Evolutionary conservation across 2,113 vertebrate genomes (phyloP), one percentile per base, ranked within the genome.

Genomic region (Limnothrissa miodon): DNA sequence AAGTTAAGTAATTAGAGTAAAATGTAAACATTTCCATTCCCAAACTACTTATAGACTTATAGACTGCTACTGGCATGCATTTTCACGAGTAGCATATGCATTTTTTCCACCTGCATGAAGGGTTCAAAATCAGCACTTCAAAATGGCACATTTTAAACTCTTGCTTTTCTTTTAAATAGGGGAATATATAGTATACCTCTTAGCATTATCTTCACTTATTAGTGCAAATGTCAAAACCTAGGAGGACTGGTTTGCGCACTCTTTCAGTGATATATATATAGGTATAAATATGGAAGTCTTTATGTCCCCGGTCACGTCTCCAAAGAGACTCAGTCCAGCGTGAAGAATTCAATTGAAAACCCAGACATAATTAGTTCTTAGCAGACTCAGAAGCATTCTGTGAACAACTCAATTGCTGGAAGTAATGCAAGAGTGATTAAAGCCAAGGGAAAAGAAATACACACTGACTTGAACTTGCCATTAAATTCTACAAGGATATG

Each of bases 1-100:
- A 90, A 92, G 89, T 89, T 90, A 92, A 89, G 87, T 91, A 90
- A 93, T 93, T 91, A 89, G 89, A 86, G 81, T 39, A 85, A 89
- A 82, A 90, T 92, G 87, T 56, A 93, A 93, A 93, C 91, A 91
- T 86, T 88, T 91, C 88, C 90, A 84, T 86, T 89, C 84, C 83
- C 84, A 88, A 62, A 83, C 82, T 33, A 33, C 29, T 17, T 39
- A 9, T 44, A 13, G 29, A n/a, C n/a, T n/a, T n/a, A n/a, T 83
- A 13, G 29, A 3, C 85, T 56, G 87, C 83, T 85, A 82, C 66
- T 74, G 15, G 21, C 13, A 15, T 11, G 25, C 59, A 74, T 33
- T 74, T 74, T 87, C 46, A 45, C 82, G 78, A 83, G 66, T 84
- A 78, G 66, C 83, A 83, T 81, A 82, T 87, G 85, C 88, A 39